Percentiles rank a stretch among this genome's conserved stretches.
Evolutionary conservation across 2,888 invertebrate genomes (phyloP).

Genomic region (Nemoura dubitans): DNA sequence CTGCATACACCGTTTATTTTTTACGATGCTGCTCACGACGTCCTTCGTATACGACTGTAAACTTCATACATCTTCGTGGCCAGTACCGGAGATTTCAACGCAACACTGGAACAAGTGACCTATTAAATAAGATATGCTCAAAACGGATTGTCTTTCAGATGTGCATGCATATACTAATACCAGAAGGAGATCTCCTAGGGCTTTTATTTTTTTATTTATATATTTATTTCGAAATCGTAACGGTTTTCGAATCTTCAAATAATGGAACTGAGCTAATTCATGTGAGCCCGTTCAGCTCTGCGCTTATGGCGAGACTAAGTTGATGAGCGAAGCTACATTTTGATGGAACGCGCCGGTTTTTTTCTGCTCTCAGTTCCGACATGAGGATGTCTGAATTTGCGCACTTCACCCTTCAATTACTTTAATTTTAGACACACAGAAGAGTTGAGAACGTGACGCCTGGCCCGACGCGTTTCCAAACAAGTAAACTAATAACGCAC

Average conservation of each 20-base stretch:
- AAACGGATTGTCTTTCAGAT: background rate
- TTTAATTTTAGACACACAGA: background rate
- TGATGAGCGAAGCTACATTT: background rate
- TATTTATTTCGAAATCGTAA: background rate
- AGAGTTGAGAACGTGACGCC: background rate
- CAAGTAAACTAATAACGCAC: background rate
- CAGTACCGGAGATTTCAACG: background rate
- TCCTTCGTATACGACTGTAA: background rate
- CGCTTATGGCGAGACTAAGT: background rate
- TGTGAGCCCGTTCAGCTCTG: slow-evolving; percentile 17
- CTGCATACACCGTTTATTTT: background rate
- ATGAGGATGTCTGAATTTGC: background rate
- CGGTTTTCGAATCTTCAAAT: background rate
- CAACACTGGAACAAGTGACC: background rate
- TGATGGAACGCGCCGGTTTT: background rate
- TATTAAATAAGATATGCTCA: background rate
- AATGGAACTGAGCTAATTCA: slow-evolving; percentile 9
- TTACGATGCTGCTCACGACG: background rate
- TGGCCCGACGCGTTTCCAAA: too few species aligned
- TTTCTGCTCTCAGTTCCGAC: background rate
- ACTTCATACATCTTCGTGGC: background rate
- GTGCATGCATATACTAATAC: background rate
- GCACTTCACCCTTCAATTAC: background rate
- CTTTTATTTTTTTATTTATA: background rate
- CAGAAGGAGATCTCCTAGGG: background rate